These are phyloP conservation scores for Polyploca ridens DNA, from an alignment of 2,888 invertebrate genomes.

Conservation along the genomic window DNA sequence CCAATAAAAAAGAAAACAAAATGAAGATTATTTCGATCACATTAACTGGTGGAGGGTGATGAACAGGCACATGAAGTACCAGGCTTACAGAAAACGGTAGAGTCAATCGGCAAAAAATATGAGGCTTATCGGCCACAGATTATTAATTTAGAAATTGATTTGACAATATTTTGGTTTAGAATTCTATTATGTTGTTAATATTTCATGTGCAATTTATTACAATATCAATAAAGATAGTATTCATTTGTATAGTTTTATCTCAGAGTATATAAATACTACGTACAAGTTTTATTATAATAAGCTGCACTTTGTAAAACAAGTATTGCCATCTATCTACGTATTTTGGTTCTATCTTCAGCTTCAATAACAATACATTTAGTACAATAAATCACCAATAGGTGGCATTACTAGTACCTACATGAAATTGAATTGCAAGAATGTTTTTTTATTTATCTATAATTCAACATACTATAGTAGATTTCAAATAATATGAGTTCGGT, in stretches of 20 bases:
- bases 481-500: no score
- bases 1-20: no score
- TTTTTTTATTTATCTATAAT: background rate
- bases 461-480: no score
- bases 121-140: background rate
- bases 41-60: background rate
- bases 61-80: constrained; percentile 6
- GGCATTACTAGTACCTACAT: background rate
- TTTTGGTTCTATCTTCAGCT: background rate
- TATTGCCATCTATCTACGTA: background rate
- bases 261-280: no score
- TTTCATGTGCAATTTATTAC: no score
- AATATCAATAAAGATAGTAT: no score
- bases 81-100: background rate
- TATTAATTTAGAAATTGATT: background rate
- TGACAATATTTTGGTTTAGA: no score
- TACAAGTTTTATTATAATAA: no score
- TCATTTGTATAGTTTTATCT: no score
- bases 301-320: background rate
- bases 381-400: background rate
- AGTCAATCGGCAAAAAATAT: background rate
- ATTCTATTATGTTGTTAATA: no score
- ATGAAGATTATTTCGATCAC: background rate
- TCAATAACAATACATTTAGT: background rate
- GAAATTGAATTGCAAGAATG: no score